Evolutionary conservation across 1,140 invertebrate genomes (phyloP).

Genomic region (Platorchestia sp.): DNA sequence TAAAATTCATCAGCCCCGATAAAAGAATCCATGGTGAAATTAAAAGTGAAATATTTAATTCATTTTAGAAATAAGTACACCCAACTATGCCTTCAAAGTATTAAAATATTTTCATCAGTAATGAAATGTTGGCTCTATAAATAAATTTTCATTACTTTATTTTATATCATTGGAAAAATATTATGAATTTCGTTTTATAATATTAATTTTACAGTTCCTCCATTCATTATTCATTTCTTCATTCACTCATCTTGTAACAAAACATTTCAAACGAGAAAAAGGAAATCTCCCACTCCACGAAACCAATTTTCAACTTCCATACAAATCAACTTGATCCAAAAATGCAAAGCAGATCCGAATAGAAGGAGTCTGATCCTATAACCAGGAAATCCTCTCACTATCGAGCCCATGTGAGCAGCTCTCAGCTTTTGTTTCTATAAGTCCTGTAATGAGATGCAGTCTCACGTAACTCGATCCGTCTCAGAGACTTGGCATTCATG

Average conservation of each 20-base stretch:
- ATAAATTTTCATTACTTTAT: too few relatives aligned
- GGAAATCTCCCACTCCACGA: not conserved
- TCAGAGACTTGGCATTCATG: not conserved
- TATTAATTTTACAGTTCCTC: not conserved
- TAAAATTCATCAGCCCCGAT: too few relatives aligned
- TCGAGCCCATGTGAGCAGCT: not conserved
- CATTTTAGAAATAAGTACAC: too few relatives aligned
- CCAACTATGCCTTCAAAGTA: too few relatives aligned
- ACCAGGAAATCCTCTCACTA: not conserved
- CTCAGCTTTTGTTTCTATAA: not conserved
- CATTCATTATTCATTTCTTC: not conserved
- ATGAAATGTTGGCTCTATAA: too few relatives aligned
- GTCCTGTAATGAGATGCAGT: not conserved
- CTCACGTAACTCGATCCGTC: slow-evolving; percentile 13
- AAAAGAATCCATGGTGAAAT: too few relatives aligned
- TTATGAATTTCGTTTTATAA: too few relatives aligned
- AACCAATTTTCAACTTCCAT: not conserved
- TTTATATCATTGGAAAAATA: too few relatives aligned
- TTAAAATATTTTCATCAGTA: too few relatives aligned
- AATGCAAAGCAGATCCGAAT: not conserved
- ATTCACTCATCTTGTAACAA: not conserved
- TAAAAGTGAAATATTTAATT: too few relatives aligned
- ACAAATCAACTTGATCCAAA: not conserved
- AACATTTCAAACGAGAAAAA: not conserved
- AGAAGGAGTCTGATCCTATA: not conserved